Evolutionary conservation across 2,888 invertebrate genomes (phyloP), one percentile per base, ranked within the genome.

Genomic region (Chymomyza fuscimana): DNA sequence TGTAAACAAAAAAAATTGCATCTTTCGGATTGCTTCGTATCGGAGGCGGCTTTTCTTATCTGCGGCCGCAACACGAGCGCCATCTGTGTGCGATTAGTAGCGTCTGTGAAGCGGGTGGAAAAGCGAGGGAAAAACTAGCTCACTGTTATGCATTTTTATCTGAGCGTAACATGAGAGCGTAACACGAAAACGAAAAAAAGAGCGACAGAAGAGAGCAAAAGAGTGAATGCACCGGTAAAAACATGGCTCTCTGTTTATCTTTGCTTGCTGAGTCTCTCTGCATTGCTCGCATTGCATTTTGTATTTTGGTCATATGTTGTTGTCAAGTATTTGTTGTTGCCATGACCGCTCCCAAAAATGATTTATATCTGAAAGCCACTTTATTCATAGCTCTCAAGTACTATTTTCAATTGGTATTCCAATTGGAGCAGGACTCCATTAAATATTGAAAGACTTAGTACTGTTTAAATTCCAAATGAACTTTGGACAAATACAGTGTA

Each of bases 231-330:
- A 25, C 15, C 36, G 25, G n/a, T 32, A 46, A 16, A 40, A 36
- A 22, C 56, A 56, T 12, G 65, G 51, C 79, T 82, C 82, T 82
- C 86, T 82, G 82, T 83, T 83, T 83, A 83, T 83, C 83, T 83
- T 87, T 77, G 40, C 29, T 29, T 12, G 25, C 58, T 29, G 12
- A 58, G 10, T 25, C 22, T 22, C 58, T 54, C 3, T 10, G 16
- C 58, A 25, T 22, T 58, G 62, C 60, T 46, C 74, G 81, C 73
- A 75, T 75, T 74, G 76, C 66, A 79, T 79, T 73, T 56, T 67
- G 67, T 72, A 63, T 59, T 12, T 54, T 64, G 29, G 15, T 22
- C 51, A 66, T 12, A 66, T 70, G 50, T 58, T 60, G 64, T 50
- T 62, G 54, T 12, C 32, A 46, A 72, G 59, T 9, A 2, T 25